Conservation (phyloP, 1,140 invertebrate genomes). For the Diachasmimorpha longicaudata region DNA sequence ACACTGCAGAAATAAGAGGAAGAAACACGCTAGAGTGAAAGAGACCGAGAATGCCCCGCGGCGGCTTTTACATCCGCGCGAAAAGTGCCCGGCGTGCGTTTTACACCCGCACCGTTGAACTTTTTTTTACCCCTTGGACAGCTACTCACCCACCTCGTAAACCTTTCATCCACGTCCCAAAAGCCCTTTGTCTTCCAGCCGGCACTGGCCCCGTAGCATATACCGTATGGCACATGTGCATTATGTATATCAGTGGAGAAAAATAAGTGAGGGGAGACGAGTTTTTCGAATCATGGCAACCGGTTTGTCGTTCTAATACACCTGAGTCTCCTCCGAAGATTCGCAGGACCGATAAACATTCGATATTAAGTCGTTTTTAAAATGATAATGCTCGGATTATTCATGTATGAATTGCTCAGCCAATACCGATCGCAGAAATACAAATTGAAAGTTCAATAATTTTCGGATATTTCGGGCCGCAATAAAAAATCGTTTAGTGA, state of each 20-base stretch:
- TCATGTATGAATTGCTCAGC: too few relatives aligned
- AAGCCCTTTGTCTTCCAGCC: background rate
- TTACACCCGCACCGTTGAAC: background rate
- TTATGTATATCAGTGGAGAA: background rate
- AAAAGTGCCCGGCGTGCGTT: background rate
- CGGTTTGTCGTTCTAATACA: background rate
- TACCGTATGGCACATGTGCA: background rate
- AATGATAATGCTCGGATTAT: too few relatives aligned
- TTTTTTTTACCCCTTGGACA: background rate
- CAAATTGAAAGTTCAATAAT: too few relatives aligned
- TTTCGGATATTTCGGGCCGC: too few relatives aligned
- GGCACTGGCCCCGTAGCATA: background rate
- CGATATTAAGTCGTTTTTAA: background rate
- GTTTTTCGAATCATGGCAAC: background rate
- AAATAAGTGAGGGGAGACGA: background rate
- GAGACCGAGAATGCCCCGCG: background rate
- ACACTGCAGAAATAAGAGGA: background rate
- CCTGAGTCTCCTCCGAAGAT: background rate
- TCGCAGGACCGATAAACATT: background rate
- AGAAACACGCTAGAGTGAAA: background rate
- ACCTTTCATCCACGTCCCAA: background rate
- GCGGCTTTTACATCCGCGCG: background rate
- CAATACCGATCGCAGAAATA: too few relatives aligned
- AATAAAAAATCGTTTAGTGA: too few relatives aligned
- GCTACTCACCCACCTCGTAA: slow-evolving; percentile 1